A percentile compares a stretch with the other conserved stretches of the same genome.
Conservation (phyloP, 2,797 vertebrate genomes). For the Tokudaia muenninki region DNA sequence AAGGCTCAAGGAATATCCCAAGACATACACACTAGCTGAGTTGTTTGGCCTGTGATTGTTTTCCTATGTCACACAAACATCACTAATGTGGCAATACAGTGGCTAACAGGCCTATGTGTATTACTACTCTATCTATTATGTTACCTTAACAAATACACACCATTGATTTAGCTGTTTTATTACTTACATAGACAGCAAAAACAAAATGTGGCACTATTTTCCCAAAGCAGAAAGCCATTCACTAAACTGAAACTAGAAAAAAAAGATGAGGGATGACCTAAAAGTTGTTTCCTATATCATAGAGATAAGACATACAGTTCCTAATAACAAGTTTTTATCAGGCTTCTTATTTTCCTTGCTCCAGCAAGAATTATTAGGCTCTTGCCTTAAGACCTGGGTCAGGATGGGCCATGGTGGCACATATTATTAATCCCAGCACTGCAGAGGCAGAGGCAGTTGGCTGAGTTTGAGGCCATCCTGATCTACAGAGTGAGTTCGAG, state of each 20-base stretch:
- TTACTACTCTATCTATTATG: background rate
- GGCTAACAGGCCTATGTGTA: background rate
- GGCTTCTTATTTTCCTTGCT: conserved; percentile 3
- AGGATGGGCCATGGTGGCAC: background rate
- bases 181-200: conserved; percentile 55
- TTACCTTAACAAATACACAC: conserved; percentile 6
- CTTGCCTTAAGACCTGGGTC: background rate
- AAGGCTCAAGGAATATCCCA: conserved; percentile 15
- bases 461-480: background rate
- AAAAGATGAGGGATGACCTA: conserved; percentile 23
- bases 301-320: background rate
- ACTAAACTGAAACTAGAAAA: conserved; percentile 3
- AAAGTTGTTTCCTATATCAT: background rate
- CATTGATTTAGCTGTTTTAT: background rate
- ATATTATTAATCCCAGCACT: background rate
- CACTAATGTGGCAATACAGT: background rate
- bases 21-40: background rate
- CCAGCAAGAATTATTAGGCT: background rate
- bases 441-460: background rate
- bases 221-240: background rate
- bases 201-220: conserved; percentile 13
- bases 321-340: background rate
- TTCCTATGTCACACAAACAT: conserved; percentile 25
- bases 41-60: conserved; percentile 2
- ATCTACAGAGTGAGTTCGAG: background rate